Base-by-base conservation (phyloP, 1,140 invertebrate species). In the Leptopilina clavipes region DNA sequence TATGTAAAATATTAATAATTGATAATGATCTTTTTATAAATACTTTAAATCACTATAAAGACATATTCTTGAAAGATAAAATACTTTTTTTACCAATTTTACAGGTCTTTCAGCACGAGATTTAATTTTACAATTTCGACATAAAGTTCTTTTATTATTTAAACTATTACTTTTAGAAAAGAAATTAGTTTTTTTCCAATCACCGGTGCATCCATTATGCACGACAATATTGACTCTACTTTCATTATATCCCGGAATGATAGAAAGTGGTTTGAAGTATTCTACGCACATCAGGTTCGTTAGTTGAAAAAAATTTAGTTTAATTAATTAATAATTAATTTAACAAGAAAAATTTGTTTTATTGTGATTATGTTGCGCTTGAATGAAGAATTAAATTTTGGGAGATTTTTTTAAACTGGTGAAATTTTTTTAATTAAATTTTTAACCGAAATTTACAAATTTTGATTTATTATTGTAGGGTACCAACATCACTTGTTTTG, bases 61-160 rank as follows among this genome's bases (percentile, higher is more conserved):
- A 48, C 3, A n/a, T 59, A 25, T 43, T 72, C 8, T 31, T 40
- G 59, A 70, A 48, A 73, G 73, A 70, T 14, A 48, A 43, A 70
- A 37, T 74, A 6, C 19, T 79, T 74, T 73, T 79, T 43, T 74
- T 11, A 75, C 65, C 10, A 71, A 74, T 19, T 82, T 92, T 92
- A 71, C 86, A 96, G 96, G 95, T 80, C 91, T 97, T 77, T 95
- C 95, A 22, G 92, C 94, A 8, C 91, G 94, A 85, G 95, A 97
- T 85, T 92, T 98, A 77, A 93, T 98, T 65, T 90, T 95, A 79
- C 93, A 93, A 78, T 99, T 98, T 93, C 94, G 95, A 77, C 97
- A 99, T 87, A 98, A 99, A 92, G 94, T 96, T 45, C 89, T 99
- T 44, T 91, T 98, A 70, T 89, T 99, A 11, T 99, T 99, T 86